Base-by-base conservation (phyloP, 92 coral and sea anemone species). In the Muricea muricata region DNA sequence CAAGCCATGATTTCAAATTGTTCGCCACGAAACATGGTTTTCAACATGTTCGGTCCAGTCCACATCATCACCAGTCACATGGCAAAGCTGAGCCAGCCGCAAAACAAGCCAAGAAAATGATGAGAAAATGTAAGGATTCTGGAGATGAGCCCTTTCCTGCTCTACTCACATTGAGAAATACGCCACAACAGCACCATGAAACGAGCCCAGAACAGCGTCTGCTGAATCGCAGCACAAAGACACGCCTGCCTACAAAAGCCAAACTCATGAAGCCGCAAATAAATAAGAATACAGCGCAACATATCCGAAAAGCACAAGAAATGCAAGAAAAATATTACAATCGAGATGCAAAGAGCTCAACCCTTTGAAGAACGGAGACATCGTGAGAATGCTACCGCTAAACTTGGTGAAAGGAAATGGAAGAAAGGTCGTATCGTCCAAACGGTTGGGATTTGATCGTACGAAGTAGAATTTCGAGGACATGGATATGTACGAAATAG, bases 1-100 rank as follows among this genome's bases (percentile, higher is more conserved):
- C 17, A 1, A 57, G 66, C 32, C 3, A 57, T 12, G 32, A 57
- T 3, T 57, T 57, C 32, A 13, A 3, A 1, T 28, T 1, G 29
- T 71, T 71, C 12, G n/a, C 20, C 23, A 4, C 25, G 21, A 37
- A 1, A 6, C 40, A 71, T 13, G 52, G 54, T 11, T 18, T 71
- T 8, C 13, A 6, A 2, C 50, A 71, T 26, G 15, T 7, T 2
- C 25, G 52, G 4, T 7, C 77, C 30, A 71, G 74, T 55, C 48
- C 77, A 10, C 15, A 71, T 29, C 77, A 71, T 26, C 77, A 33
- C 24, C 77, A 71, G 31, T 71, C 77, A 3, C 37, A 71, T 30
- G 77, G 77, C 52, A 76, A 76, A 15, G 82, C 66, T 5, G 82
- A 76, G n/a, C 17, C 82, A 3, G 82, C 82, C 37, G 82, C 55